A percentile compares a stretch with the other conserved stretches of the same genome.
phyloP scores from a whole-genome alignment of 2,797 vertebrate species.

The Tragopan temminckii region DNA sequence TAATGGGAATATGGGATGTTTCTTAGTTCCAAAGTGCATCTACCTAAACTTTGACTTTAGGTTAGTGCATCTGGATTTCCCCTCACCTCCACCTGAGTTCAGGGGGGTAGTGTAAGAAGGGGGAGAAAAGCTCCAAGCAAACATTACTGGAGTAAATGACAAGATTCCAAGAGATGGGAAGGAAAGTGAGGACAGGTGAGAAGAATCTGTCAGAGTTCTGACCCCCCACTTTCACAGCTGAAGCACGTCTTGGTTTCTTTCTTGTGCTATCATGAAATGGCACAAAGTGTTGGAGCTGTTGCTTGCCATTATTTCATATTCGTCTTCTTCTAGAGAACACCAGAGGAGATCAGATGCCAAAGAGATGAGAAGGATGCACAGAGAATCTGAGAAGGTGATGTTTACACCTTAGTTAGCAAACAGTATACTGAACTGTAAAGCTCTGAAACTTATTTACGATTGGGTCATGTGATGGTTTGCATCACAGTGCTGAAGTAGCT shows the following conservation, averaged over 20 bases:
- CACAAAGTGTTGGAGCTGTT: neutral
- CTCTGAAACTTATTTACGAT: neutral
- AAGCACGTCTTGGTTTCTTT: neutral
- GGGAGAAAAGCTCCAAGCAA: neutral
- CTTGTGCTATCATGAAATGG: neutral
- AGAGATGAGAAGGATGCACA: neutral
- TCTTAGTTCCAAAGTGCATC: neutral
- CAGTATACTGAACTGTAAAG: neutral
- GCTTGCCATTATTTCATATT: neutral
- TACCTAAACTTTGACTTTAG: neutral
- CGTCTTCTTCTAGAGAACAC: no score
- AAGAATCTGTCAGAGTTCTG: neutral
- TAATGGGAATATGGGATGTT: neutral
- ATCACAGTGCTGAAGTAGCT: neutral
- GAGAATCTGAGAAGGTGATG: neutral
- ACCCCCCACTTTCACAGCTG: neutral
- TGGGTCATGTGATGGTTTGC: neutral
- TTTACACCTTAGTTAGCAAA: neutral
- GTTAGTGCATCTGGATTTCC: neutral
- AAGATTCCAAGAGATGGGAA: neutral
- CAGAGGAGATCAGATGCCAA: neutral
- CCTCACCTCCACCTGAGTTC: neutral
- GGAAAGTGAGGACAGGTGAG: neutral
- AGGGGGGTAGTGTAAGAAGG: neutral
- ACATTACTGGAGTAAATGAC: neutral